Percentiles rank a stretch among this genome's conserved stretches.
phyloP scores from a whole-genome alignment of 2,797 vertebrate genomes.

The Muscicapa comitata region DNA sequence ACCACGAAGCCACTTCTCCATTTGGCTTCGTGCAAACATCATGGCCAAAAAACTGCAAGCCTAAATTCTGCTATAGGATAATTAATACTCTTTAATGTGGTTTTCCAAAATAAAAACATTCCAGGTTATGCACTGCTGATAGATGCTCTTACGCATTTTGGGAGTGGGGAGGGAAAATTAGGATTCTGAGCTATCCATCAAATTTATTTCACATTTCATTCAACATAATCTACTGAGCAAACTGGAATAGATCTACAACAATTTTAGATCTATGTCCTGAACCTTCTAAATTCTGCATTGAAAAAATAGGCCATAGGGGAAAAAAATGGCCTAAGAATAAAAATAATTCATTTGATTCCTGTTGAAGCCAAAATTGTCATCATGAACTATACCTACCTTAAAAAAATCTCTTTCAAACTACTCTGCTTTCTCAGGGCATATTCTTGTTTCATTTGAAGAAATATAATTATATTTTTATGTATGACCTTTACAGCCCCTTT shows the following conservation, averaged over 20 bases:
- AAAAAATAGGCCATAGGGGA: not conserved
- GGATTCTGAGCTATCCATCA: not conserved
- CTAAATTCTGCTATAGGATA: not conserved
- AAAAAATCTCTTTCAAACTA: conserved; percentile 16
- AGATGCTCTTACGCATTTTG: not conserved
- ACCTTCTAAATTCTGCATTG: not conserved
- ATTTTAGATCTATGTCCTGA: not conserved
- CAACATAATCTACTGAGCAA: not conserved
- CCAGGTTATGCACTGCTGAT: not conserved
- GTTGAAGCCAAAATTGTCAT: conserved; percentile 49
- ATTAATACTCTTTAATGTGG: not conserved
- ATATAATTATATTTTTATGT: conserved; percentile 57
- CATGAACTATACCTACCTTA: not conserved
- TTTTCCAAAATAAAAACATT: not conserved
- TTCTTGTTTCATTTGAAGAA: conserved; percentile 46
- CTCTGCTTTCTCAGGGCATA: conserved; percentile 40
- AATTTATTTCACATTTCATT: not conserved
- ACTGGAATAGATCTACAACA: not conserved
- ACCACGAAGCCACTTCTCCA: not conserved
- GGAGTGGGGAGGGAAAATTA: not conserved
- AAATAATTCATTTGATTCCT: conserved; percentile 40
- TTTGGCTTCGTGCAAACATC: not conserved
- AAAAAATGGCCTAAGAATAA: conserved; percentile 40
- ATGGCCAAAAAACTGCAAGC: not conserved
- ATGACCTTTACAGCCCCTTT: conserved; percentile 66